These are phyloP conservation scores for Microplitis deprimator DNA, from an alignment of 2,888 invertebrate species.

Conservation along the genomic window DNA sequence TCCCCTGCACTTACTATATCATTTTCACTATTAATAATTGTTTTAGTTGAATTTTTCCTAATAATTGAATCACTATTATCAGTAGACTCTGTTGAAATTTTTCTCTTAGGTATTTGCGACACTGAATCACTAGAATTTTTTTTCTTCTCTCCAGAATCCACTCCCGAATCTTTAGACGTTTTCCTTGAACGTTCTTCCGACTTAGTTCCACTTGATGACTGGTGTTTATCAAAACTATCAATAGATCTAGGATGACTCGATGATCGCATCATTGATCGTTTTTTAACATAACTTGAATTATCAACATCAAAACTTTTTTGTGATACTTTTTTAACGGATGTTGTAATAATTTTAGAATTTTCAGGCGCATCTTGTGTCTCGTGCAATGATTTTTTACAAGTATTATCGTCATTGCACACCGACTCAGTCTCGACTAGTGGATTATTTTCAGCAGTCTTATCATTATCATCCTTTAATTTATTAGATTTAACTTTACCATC, in stretches of 20 bases:
- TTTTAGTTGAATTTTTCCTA: conserved; percentile 27
- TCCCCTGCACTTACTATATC: conserved; percentile 22
- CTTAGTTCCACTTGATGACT: conserved; percentile 29
- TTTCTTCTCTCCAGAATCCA: conserved; percentile 37
- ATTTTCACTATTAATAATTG: conserved; percentile 27
- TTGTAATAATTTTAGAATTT: conserved; percentile 36
- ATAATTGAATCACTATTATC: conserved; percentile 34
- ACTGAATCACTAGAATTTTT: conserved; percentile 33
- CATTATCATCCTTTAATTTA: conserved; percentile 64
- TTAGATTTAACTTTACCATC: conserved; percentile 63
- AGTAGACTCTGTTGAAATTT: conserved; percentile 43
- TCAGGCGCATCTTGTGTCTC: conserved; percentile 28
- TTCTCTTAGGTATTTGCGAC: conserved; percentile 46
- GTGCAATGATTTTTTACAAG: conserved; percentile 33
- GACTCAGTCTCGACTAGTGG: conserved; percentile 41
- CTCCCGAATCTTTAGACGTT: conserved; percentile 43
- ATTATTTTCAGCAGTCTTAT: conserved; percentile 60
- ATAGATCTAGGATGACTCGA: conserved; percentile 39
- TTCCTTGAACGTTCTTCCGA: conserved; percentile 43
- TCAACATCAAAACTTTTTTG: conserved; percentile 45
- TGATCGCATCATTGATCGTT: conserved; percentile 35
- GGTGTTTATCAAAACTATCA: conserved; percentile 35
- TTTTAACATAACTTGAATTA: conserved; percentile 39
- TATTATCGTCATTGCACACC: conserved; percentile 41
- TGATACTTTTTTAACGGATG: conserved; percentile 45